Evolutionary conservation across 2,113 vertebrate genomes (phyloP).

Genomic region (Zootoca vivipara): DNA sequence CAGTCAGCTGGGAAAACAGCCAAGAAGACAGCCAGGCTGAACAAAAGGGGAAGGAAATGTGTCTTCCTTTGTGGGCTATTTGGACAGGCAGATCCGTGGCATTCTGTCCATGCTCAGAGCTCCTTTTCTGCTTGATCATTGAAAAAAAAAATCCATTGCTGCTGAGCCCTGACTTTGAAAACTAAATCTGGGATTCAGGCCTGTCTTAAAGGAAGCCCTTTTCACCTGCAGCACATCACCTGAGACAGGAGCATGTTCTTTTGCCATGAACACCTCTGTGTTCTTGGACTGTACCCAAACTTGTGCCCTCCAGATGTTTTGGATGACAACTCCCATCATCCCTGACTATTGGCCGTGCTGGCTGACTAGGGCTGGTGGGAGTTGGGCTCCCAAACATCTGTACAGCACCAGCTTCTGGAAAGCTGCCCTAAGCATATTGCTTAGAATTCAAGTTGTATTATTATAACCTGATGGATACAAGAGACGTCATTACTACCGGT

Average conservation of each 20-base stretch:
- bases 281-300: too few species aligned
- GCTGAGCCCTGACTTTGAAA: neutral
- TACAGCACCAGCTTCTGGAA: too few species aligned
- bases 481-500: neutral
- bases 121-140: neutral
- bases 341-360: too few species aligned
- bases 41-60: neutral
- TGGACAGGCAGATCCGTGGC: neutral
- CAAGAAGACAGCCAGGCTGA: neutral
- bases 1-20: neutral
- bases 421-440: neutral
- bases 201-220: neutral
- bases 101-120: neutral
- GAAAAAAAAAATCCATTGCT: neutral
- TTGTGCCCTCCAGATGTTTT: neutral
- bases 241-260: neutral
- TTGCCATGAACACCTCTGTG: neutral
- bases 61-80: neutral
- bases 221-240: neutral
- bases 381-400: too few species aligned
- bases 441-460: neutral
- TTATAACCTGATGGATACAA: neutral
- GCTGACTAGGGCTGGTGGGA: too few species aligned
- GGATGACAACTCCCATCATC: neutral
- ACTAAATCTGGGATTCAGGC: neutral